These are phyloP conservation scores for Helicoverpa assulta DNA, from an alignment of 2,888 invertebrate genomes.

Conservation along the genomic window DNA sequence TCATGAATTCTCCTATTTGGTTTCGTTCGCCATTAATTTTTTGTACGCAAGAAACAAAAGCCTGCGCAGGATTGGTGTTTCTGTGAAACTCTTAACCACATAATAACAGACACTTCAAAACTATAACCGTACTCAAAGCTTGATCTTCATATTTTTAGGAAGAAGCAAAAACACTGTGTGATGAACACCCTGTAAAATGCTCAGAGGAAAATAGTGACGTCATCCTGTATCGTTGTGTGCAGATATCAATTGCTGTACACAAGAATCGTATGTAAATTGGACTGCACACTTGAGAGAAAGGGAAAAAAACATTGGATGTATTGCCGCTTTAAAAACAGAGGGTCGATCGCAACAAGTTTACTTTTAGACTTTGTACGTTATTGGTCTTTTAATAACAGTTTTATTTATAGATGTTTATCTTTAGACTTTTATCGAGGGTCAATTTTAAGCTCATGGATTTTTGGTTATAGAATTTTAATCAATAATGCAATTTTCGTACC, in stretches of 20 bases:
- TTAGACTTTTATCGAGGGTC: neutral
- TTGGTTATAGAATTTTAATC: neutral
- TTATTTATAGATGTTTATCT: conserved; percentile 6
- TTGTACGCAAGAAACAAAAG: conserved; percentile 32
- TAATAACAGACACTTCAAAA: neutral
- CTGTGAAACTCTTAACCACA: neutral
- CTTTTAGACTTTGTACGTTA: conserved; percentile 20
- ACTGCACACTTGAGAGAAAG: conserved; percentile 43
- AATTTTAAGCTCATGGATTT: neutral
- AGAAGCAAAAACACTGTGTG: conserved; percentile 25
- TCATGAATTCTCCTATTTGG: conserved; percentile 13
- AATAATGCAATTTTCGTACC: neutral
- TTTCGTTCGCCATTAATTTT: conserved; percentile 26
- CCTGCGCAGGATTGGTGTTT: conserved; percentile 19
- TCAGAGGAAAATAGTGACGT: conserved; percentile 37
- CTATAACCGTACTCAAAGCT: neutral
- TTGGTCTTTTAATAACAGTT: conserved; percentile 7
- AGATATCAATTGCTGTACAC: conserved; percentile 57
- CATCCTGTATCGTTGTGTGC: conserved; percentile 37
- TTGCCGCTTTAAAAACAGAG: conserved; percentile 55
- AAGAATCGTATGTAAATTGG: conserved; percentile 54
- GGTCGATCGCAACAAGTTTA: conserved; percentile 42
- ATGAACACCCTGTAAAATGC: conserved; percentile 24
- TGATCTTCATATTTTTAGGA: neutral
- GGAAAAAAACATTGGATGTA: conserved; percentile 55